Base-by-base conservation (phyloP, 2,888 invertebrate genomes). In the Caenorhabditis angaria region DNA sequence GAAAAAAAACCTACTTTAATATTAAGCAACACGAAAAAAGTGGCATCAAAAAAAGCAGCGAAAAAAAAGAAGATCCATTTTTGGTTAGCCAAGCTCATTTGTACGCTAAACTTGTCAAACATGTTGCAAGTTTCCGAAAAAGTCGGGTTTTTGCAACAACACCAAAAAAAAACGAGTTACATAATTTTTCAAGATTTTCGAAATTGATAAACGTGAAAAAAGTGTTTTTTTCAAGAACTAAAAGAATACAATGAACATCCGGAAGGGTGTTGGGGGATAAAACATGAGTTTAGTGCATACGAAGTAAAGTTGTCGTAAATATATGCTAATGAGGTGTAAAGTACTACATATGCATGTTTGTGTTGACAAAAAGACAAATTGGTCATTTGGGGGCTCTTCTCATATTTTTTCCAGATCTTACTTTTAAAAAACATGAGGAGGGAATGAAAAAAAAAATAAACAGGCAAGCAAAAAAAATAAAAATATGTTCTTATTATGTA, bases 281-380 rank as follows among this genome's bases (percentile, higher is more conserved):
- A n/a, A n/a, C n/a, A n/a, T n/a, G n/a, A n/a, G n/a, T n/a, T n/a
- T n/a, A n/a, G n/a, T n/a, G n/a, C n/a, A n/a, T n/a, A n/a, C n/a
- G n/a, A n/a, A n/a, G n/a, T n/a, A 41, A 41, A 41, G 41, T 41
- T 41, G 41, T 18, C 41, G 41, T 41, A 41, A 41, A 41, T 41
- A 41, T 41, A 41, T 41, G 41, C 41, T 41, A 41, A 41, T 41
- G 41, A 41, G 6, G 41, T 41, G 41, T 41, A 41, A 41, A 41
- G 41, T 12, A 41, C 14, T 41, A 41, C 41, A 41, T 41, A 41
- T 41, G 41, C 18, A 41, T 41, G 41, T 41, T 5, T 41, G 32
- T 41, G 18, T 41, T 12, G 10, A n/a, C n/a, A n/a, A n/a, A 18
- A 18, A 18, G 41, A 41, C 41, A 41, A 41, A 41, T 41, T 41